phyloP scores from a whole-genome alignment of 2,888 invertebrate species.

The Brachynemurus nebulosus region DNA sequence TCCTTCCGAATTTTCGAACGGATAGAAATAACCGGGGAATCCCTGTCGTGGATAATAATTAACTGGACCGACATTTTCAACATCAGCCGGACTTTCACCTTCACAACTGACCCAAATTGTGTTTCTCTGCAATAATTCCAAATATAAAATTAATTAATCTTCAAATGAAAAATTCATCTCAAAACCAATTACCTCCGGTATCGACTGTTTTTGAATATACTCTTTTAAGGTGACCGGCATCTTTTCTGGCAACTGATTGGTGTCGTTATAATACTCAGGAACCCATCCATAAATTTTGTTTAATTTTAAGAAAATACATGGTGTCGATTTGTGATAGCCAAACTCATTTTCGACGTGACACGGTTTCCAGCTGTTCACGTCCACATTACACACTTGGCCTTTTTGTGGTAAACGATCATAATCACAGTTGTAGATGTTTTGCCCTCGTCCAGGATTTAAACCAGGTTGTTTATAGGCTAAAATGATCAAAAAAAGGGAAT shows the following conservation, averaged over 20 bases:
- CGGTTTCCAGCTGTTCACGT: constrained; percentile 63
- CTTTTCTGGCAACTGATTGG: constrained; percentile 47
- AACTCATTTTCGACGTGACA: constrained; percentile 77
- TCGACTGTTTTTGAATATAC: constrained; percentile 38
- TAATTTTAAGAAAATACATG: constrained; percentile 88
- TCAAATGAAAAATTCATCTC: background rate
- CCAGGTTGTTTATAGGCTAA: constrained; percentile 64
- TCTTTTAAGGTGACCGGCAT: constrained; percentile 63
- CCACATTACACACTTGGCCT: constrained; percentile 76
- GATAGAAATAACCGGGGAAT: constrained; percentile 82
- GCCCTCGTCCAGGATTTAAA: constrained; percentile 54
- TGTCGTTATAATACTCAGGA: constrained; percentile 67
- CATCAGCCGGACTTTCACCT: constrained; percentile 86
- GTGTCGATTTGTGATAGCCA: constrained; percentile 82
- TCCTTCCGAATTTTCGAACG: constrained; percentile 72
- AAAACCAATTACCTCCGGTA: background rate
- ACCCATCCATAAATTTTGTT: constrained; percentile 91
- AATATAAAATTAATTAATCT: background rate
- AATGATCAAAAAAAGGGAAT: constrained; percentile 14
- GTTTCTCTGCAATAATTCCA: constrained; percentile 42
- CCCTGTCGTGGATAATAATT: constrained; percentile 68
- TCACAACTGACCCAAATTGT: constrained; percentile 88
- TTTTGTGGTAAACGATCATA: constrained; percentile 54
- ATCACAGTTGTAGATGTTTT: constrained; percentile 62
- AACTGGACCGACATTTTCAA: constrained; percentile 79